These are phyloP conservation scores for Avahi laniger DNA, from an alignment of 2,797 vertebrate species.

Conservation along the genomic window DNA sequence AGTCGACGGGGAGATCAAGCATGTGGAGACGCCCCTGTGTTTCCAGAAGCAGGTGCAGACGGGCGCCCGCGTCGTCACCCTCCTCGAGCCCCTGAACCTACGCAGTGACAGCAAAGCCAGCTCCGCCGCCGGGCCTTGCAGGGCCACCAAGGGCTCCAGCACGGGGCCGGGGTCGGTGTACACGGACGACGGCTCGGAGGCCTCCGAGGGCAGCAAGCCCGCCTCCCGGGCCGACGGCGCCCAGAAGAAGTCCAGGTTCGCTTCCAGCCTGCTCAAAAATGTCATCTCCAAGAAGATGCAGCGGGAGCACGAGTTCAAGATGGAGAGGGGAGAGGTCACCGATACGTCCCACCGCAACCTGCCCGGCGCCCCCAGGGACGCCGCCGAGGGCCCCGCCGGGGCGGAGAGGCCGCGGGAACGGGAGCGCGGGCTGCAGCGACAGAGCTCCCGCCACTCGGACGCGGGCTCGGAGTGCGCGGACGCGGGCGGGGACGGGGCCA, in stretches of 20 bases:
- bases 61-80: slow-evolving; percentile 88
- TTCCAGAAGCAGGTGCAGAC: slow-evolving; percentile 83
- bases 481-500: slow-evolving; percentile 73
- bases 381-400: accelerated
- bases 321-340: slow-evolving; percentile 92
- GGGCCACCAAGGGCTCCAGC: slow-evolving; percentile 79
- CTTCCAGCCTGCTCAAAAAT: slow-evolving; percentile 95
- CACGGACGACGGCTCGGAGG: slow-evolving; percentile 84
- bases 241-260: slow-evolving; percentile 92
- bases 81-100: slow-evolving; percentile 90
- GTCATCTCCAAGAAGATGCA: slow-evolving; percentile 99
- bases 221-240: slow-evolving; percentile 75
- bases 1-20: slow-evolving; percentile 85
- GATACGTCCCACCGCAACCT: slow-evolving; percentile 85
- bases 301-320: slow-evolving; percentile 94
- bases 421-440: slow-evolving; percentile 84
- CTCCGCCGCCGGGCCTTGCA: slow-evolving; percentile 72
- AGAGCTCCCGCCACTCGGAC: slow-evolving; percentile 91
- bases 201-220: slow-evolving; percentile 78
- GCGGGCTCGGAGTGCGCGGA: slow-evolving; percentile 90
- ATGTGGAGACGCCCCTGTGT: slow-evolving; percentile 81
- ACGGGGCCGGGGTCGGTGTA: slow-evolving; percentile 83
- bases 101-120: slow-evolving; percentile 87
- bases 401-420: slow-evolving; percentile 78
- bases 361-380: slow-evolving; percentile 60